Evolutionary conservation across 1,140 invertebrate genomes (phyloP).

Genomic region (Lasioglossum albipes): DNA sequence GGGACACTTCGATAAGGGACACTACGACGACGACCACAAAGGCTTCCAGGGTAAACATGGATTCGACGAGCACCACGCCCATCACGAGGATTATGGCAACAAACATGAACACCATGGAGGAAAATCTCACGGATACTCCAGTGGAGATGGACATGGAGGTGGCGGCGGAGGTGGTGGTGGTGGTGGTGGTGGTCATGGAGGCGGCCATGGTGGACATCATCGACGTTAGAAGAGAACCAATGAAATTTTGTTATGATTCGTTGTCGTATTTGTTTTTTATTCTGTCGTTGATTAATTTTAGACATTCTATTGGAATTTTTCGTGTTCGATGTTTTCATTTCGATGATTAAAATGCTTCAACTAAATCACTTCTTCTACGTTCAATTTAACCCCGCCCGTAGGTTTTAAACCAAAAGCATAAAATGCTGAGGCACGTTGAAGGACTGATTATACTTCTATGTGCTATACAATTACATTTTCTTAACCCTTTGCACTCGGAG

Average conservation of each 20-base stretch:
- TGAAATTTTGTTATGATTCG: neutral
- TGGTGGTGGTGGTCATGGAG: neutral
- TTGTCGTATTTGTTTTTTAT: neutral
- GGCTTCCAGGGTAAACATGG: slow-evolving; percentile 86
- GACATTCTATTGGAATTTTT: neutral
- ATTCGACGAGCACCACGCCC: slow-evolving; percentile 84
- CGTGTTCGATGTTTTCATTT: neutral
- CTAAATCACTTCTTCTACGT: neutral
- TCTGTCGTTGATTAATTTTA: slow-evolving; percentile 20
- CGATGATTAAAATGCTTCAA: slow-evolving; percentile 14
- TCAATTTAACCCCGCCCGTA: no score
- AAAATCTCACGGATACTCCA: slow-evolving; percentile 81
- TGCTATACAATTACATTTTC: no score
- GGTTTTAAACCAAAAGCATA: no score
- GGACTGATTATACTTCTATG: no score
- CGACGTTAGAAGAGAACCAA: neutral
- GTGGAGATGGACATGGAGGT: neutral
- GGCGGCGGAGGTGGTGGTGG: slow-evolving; percentile 21
- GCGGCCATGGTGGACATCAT: slow-evolving; percentile 16
- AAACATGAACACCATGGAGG: slow-evolving; percentile 84
- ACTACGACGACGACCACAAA: slow-evolving; percentile 88
- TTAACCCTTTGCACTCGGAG: no score
- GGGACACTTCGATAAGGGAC: slow-evolving; percentile 87
- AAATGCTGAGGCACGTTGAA: no score
- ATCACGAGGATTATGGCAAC: slow-evolving; percentile 84